Percentiles rank a stretch among this genome's conserved stretches.
These are phyloP conservation scores for Drosophila pachea DNA, from an alignment of 1,140 invertebrate genomes.

Conservation along the genomic window DNA sequence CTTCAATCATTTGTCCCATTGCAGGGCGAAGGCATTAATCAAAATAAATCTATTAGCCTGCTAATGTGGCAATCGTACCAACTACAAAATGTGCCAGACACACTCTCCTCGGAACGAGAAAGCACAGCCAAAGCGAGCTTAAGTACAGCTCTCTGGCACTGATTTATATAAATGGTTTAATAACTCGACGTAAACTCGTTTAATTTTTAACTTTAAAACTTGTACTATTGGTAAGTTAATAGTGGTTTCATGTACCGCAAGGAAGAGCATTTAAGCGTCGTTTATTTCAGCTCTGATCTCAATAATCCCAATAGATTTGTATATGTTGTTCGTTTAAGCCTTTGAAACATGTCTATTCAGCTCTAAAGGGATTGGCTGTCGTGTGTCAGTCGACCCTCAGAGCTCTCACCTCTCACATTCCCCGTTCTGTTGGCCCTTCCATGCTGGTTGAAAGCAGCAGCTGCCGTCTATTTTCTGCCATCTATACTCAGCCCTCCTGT, in stretches of 20 bases:
- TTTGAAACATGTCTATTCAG: background rate
- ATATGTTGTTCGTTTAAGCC: background rate
- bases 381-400: constrained; percentile 32
- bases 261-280: constrained; percentile 3
- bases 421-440: constrained; percentile 15
- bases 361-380: constrained; percentile 33
- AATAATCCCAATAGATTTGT: no score
- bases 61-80: constrained; percentile 14
- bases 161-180: background rate
- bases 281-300: background rate
- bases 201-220: background rate
- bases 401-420: constrained; percentile 7
- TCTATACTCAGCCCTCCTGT: constrained; percentile 26
- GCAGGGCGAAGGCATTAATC: constrained; percentile 56
- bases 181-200: background rate
- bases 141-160: constrained; percentile 1
- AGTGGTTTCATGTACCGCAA: no score
- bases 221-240: background rate
- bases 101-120: background rate
- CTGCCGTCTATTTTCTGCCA: constrained; percentile 7
- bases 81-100: constrained; percentile 30
- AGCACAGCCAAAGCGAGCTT: background rate
- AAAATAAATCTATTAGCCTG: constrained; percentile 57
- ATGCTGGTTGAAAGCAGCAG: constrained; percentile 23
- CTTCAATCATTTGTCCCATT: constrained; percentile 52